Base-by-base conservation (phyloP, 2,888 invertebrate species). In the Limenitis camilla region DNA sequence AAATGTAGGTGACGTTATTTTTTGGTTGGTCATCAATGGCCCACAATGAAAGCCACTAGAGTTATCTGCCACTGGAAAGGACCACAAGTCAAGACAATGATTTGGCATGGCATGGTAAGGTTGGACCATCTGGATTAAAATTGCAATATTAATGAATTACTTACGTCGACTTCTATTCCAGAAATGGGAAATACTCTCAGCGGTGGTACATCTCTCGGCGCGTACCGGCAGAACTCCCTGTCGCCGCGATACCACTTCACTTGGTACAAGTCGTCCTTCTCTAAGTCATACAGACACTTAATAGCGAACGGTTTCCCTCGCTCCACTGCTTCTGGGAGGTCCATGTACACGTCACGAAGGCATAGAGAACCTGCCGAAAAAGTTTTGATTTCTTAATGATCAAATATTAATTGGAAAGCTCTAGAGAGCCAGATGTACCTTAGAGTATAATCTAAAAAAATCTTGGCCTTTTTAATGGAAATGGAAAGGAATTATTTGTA, bases 161-260 rank as follows among this genome's bases (percentile, higher is more conserved):
- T 85, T 73, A 91, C 91, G 67, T 89, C 85, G 33, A 92, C 90
- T 62, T 88, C 88, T 48, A 92, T 85, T 33, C 92, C 91, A 27
- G 81, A 78, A 60, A 91, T 89, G 38, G 86, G 80, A 69, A 92
- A 92, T 62, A 90, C 88, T 77, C 92, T 92, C 53, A 90, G 81
- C 1, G 91, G 89, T 5, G 91, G 91, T 10, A 85, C 88, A 61
- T 92, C 91, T 55, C 90, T 82, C 0, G 92, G 92, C 4, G 90
- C 85, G 66, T 87, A 92, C 48, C 91, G 81, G 66, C 90, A 92
- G 76, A 92, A 92, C 74, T 92, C 92, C 4, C 90, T 72, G 56
- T 88, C 88, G 2, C 90, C 90, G 42, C 90, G 86, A 72, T 92
- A 92, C 92, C 92, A 92, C 76, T 92, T 92, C 59, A 92, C 90